These are phyloP conservation scores for Dione juno DNA, from an alignment of 2,888 invertebrate genomes.

Conservation along the genomic window DNA sequence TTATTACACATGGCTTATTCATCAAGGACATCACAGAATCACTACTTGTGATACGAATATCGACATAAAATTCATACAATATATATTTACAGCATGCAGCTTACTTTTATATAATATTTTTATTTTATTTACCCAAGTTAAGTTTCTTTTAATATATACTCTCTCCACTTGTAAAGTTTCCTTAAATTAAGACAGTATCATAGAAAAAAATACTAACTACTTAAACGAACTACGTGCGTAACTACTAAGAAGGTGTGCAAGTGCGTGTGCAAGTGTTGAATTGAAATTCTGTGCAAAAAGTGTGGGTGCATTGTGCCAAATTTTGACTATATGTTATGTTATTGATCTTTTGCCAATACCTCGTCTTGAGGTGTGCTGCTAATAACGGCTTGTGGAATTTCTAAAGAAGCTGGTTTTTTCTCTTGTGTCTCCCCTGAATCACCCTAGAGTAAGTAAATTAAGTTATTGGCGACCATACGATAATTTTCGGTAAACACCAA, in stretches of 20 bases:
- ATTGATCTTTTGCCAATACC: constrained; percentile 64
- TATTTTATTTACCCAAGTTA: constrained; percentile 2
- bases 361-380: constrained; percentile 71
- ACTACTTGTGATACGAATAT: constrained; percentile 36
- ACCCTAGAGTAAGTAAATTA: constrained; percentile 71
- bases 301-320: constrained; percentile 56
- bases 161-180: not conserved
- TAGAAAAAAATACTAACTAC: constrained; percentile 10
- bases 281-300: constrained; percentile 47
- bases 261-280: constrained; percentile 46
- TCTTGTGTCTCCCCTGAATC: constrained; percentile 68
- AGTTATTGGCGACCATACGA: constrained; percentile 74
- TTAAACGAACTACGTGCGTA: constrained; percentile 36
- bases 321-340: constrained; percentile 44
- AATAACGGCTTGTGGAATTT: constrained; percentile 70
- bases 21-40: constrained; percentile 28
- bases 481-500: constrained; percentile 39
- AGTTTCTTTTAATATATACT: not conserved
- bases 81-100: constrained; percentile 35
- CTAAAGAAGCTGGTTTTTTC: constrained; percentile 67
- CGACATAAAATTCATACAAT: constrained; percentile 26
- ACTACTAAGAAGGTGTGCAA: constrained; percentile 55
- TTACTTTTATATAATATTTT: not conserved
- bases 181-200: not conserved
- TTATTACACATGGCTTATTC: constrained; percentile 32